Evolutionary conservation across 2,113 vertebrate species (phyloP), one percentile per base, ranked within the genome.

Genomic region (Salminus brasiliensis): DNA sequence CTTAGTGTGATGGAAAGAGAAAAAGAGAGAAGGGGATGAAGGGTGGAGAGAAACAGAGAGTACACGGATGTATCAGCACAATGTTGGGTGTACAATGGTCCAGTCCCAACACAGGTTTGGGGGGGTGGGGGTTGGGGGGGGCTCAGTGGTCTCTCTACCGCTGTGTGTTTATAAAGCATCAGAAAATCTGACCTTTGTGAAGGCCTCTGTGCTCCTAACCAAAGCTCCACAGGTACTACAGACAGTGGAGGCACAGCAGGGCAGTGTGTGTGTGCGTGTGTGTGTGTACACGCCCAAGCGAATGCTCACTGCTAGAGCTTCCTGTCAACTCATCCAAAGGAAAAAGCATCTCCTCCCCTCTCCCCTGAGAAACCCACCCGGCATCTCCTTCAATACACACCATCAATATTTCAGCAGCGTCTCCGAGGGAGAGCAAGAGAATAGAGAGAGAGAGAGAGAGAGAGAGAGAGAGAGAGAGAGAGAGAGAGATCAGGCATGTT

Each of bases 391-490:
- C 85, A 78, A 88, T 84, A 62, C 23, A 71, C 68, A 27, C n/a
- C 55, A 85, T 90, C 68, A 86, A 91, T 88, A 88, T 86, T 91
- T 88, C 62, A 90, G 60, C 34, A 47, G 36, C 3, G 10, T 65
- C 52, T 5, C 10, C 60, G 78, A 78, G 74, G 57, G 63, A 34
- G 71, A 57, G 59, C 25, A 55, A 36, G 27, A 45, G 29, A 34
- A 47, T 29, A 59, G 30, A 41, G 39, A 41, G 10, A 41, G 39
- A n/a, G n/a, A n/a, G n/a, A n/a, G n/a, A n/a, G n/a, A n/a, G n/a
- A n/a, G n/a, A n/a, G n/a, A n/a, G n/a, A n/a, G n/a, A n/a, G n/a
- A n/a, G n/a, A n/a, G n/a, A n/a, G n/a, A n/a, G n/a, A 73, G 73
- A 78, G 49, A 29, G 67, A 84, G 77, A 76, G 62, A 13, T 81